Base-by-base conservation (phyloP, 2,113 vertebrate species). In the Petroica traversi region DNA sequence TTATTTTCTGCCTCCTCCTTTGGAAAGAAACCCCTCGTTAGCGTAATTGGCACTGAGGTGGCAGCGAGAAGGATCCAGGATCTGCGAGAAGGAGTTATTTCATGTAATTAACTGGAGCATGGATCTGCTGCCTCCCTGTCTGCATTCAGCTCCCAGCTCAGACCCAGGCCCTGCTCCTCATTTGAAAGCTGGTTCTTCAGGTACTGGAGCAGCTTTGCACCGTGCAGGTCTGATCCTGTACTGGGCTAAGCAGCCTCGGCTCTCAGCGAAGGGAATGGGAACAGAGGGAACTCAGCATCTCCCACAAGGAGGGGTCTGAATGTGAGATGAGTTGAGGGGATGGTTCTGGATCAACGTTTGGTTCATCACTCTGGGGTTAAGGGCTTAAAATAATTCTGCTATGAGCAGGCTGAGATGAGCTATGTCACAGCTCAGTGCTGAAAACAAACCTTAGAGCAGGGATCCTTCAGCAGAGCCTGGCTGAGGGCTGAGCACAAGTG, bases 141-240 rank as follows among this genome's bases (percentile, higher is more conserved):
- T 52, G 93, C 49, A 36, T 69, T 57, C 81, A 57, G 83, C 91
- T 92, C 82, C 82, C 85, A 91, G 77, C 91, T 93, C 88, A 36
- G 81, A 83, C 19, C 76, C 49, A 61, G 77, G 74, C 71, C 64
- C 55, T n/a, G 82, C 59, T 90, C 43, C 75, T 83, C 54, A 5
- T 84, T 80, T 89, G 46, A 46, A 67, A 97, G 81, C 92, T 88
- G 93, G 93, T 95, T 96, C 89, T 94, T 85, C 95, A 95, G 82
- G 95, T 83, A 59, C 58, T 23, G 57, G 20, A 41, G 87, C 77
- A 89, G 64, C 85, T 95, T 59, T 59, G 0, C 14, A 11, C 28
- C 25, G 4, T 29, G 0, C 91, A 89, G 84, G 87, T 95, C 95
- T 88, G 67, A 92, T 95, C 92, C 94, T 95, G 89, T 24, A 12